phyloP scores from a whole-genome alignment of 2,797 vertebrate genomes.

The Enteromius afrohamiltoni region DNA sequence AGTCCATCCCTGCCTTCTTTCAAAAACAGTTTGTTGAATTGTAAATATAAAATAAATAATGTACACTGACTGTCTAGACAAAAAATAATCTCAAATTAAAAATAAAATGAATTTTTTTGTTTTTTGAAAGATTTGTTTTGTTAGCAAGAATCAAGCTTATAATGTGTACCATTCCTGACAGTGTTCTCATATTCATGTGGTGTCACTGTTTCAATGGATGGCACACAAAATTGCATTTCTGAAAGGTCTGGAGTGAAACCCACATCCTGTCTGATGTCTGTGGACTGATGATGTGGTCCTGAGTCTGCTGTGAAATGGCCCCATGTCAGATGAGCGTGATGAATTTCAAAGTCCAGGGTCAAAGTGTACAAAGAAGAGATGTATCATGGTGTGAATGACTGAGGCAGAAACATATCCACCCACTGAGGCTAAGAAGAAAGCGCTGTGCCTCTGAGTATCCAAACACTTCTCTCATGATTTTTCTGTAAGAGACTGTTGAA shows the following conservation, averaged over 20 bases:
- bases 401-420: background rate
- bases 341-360: conserved; percentile 36
- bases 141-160: background rate
- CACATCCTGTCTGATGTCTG: conserved; percentile 6
- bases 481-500: background rate
- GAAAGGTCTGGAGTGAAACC: conserved; percentile 18
- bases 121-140: background rate
- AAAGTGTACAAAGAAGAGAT: conserved; percentile 27
- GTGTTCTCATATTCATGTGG: conserved; percentile 14
- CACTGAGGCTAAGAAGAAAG: conserved; percentile 7
- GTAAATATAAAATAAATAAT: background rate
- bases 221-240: conserved; percentile 45
- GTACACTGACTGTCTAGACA: background rate
- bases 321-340: conserved; percentile 36
- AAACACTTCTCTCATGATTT: background rate
- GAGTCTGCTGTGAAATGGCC: conserved; percentile 33
- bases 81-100: background rate
- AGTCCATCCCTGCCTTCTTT: background rate
- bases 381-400: conserved; percentile 7
- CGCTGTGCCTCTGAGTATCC: background rate
- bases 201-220: conserved; percentile 18
- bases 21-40: background rate
- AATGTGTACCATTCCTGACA: background rate
- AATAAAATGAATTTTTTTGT: background rate
- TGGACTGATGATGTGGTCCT: conserved; percentile 1